Percentiles rank a stretch among this genome's conserved stretches.
Conservation (phyloP, 2,888 invertebrate genomes). For the Synergus laeviventris region DNA sequence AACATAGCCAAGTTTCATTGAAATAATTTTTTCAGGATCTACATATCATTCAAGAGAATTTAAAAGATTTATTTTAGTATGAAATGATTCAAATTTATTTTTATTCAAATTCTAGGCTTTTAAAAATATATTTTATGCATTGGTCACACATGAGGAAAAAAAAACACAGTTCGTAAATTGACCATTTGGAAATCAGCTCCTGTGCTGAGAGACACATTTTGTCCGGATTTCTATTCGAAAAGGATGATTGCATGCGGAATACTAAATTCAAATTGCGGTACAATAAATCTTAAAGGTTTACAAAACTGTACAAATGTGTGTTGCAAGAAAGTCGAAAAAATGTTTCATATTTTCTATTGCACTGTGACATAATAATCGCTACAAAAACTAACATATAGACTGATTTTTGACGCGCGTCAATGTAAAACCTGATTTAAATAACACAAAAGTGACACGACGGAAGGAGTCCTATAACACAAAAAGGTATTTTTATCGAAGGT, state of each 20-base stretch:
- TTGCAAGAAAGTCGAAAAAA: too few species aligned
- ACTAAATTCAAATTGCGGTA: neutral
- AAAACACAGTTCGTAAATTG: neutral
- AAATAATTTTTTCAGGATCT: too few species aligned
- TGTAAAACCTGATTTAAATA: slow-evolving; percentile 22
- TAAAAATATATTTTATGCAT: neutral
- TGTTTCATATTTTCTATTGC: too few species aligned
- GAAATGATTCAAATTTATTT: too few species aligned
- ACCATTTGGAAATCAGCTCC: neutral
- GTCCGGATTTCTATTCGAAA: neutral
- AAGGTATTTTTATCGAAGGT: slow-evolving; percentile 58
- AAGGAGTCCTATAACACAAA: slow-evolving; percentile 42
- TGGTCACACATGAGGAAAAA: neutral
- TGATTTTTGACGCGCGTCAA: neutral
- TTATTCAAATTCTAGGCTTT: too few species aligned
- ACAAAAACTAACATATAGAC: too few species aligned
- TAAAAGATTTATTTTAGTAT: too few species aligned
- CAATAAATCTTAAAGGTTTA: neutral
- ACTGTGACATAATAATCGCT: neutral
- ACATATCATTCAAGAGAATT: too few species aligned
- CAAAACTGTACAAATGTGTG: neutral
- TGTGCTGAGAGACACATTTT: neutral
- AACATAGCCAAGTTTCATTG: too few species aligned
- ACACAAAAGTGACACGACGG: neutral
- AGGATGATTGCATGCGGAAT: neutral